Percentiles rank a stretch among this genome's conserved stretches.
These are phyloP conservation scores for Onychomys arenicola DNA, from an alignment of 2,797 vertebrate species.

Conservation along the genomic window DNA sequence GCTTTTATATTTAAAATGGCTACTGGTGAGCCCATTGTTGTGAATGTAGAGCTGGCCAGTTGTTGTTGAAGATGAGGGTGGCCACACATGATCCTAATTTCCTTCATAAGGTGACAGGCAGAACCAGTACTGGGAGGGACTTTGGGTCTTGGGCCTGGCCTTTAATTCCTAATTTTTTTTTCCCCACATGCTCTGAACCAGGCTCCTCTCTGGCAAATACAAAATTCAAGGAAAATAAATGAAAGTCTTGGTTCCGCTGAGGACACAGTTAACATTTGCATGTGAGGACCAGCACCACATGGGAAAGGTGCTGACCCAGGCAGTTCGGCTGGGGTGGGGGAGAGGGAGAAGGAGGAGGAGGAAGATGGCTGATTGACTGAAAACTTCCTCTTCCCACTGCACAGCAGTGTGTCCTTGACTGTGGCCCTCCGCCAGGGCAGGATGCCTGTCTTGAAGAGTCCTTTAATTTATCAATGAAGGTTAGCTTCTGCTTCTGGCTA, in stretches of 20 bases:
- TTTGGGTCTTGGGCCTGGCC: neutral
- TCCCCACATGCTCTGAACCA: neutral
- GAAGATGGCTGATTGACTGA: neutral
- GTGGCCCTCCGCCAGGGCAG: neutral
- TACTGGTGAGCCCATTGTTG: neutral
- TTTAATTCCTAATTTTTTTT: rapidly evolving
- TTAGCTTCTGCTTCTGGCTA: neutral
- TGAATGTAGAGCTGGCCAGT: neutral
- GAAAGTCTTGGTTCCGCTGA: rapidly evolving
- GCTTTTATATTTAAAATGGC: neutral
- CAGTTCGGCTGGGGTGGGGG: neutral
- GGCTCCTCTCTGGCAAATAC: neutral
- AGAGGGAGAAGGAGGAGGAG: neutral
- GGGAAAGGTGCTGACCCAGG: neutral
- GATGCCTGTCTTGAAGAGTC: neutral
- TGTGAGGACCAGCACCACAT: rapidly evolving
- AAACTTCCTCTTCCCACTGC: neutral
- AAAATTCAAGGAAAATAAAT: neutral
- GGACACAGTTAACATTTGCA: rapidly evolving
- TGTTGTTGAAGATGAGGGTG: neutral
- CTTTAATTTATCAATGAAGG: neutral
- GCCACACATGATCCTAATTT: neutral
- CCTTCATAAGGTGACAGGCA: neutral
- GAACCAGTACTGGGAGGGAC: neutral
- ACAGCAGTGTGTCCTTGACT: neutral